phyloP scores from a whole-genome alignment of 2,888 invertebrate species.

The Drosophila birchii region DNA sequence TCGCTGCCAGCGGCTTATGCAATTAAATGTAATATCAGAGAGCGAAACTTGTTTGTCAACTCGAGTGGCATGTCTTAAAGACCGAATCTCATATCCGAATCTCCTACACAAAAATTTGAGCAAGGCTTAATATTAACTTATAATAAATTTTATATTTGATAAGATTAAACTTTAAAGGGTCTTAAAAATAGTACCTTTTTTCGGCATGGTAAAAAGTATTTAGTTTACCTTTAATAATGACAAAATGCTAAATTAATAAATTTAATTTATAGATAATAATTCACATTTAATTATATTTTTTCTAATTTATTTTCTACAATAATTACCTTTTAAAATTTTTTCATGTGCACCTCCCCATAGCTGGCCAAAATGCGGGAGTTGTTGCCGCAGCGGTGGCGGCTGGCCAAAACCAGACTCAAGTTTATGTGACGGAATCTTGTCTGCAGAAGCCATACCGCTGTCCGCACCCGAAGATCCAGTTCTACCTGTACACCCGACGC shows the following conservation, averaged over 20 bases:
- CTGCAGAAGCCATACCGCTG: conserved; percentile 92
- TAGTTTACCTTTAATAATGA: background rate
- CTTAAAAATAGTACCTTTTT: background rate
- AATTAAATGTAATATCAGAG: conserved; percentile 48
- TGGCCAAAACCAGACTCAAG: conserved; percentile 86
- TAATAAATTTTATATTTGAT: background rate
- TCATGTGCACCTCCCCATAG: conserved; percentile 44
- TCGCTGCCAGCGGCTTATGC: conserved; percentile 62
- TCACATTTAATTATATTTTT: background rate
- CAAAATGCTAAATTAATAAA: background rate
- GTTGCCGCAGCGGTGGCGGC: conserved; percentile 71
- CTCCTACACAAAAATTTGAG: background rate
- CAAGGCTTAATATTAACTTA: background rate
- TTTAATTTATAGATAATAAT: background rate
- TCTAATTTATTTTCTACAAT: background rate
- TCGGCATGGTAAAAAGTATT: no score
- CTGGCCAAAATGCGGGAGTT: conserved; percentile 69
- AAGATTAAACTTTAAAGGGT: background rate
- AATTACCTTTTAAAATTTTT: background rate
- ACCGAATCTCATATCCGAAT: conserved; percentile 12
- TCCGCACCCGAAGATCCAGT: conserved; percentile 93
- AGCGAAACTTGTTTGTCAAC: conserved; percentile 62
- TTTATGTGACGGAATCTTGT: conserved; percentile 92
- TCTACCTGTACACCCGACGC: conserved; percentile 92
- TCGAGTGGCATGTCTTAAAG: conserved; percentile 11